Conservation (phyloP, 2,113 vertebrate species). For the Solea senegalensis region DNA sequence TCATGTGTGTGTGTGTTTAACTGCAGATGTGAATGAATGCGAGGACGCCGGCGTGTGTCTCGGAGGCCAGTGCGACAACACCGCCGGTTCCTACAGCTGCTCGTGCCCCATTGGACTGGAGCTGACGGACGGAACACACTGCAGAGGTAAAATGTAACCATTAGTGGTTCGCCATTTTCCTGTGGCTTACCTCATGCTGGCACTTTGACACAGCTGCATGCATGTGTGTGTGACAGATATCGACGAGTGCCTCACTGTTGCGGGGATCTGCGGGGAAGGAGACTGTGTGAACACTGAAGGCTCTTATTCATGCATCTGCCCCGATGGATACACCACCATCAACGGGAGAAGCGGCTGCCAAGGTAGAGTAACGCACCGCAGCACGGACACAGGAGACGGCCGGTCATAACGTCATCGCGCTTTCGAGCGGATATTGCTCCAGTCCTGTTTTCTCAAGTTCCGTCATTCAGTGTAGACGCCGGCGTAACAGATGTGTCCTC, state of each 20-base stretch:
- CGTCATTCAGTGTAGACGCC: slow-evolving; percentile 12
- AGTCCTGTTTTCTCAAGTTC: not conserved
- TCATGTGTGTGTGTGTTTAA: slow-evolving; percentile 36
- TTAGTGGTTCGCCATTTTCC: slow-evolving; percentile 21
- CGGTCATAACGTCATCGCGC: slow-evolving; percentile 36
- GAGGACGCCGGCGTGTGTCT: slow-evolving; percentile 65
- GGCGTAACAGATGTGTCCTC: slow-evolving; percentile 32
- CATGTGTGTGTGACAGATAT: slow-evolving; percentile 67
- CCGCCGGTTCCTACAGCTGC: slow-evolving; percentile 74
- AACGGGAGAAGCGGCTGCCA: slow-evolving; percentile 80
- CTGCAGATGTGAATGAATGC: slow-evolving; percentile 80
- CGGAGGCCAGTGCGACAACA: slow-evolving; percentile 76
- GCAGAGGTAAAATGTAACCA: slow-evolving; percentile 67
- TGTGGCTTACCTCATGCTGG: slow-evolving; percentile 30
- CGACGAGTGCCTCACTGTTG: slow-evolving; percentile 68
- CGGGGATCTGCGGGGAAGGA: slow-evolving; percentile 72
- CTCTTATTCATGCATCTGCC: slow-evolving; percentile 70
- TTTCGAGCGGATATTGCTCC: slow-evolving; percentile 19
- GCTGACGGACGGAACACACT: slow-evolving; percentile 64
- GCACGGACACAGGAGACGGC: slow-evolving; percentile 21
- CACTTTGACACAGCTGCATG: slow-evolving; percentile 40
- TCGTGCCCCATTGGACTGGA: slow-evolving; percentile 71
- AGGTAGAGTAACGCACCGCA: slow-evolving; percentile 74
- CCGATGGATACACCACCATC: slow-evolving; percentile 76
- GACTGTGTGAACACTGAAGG: slow-evolving; percentile 74